Evolutionary conservation across 2,113 vertebrate genomes (phyloP), one percentile per base, ranked within the genome.

Genomic region (Callocephalon fimbriatum): DNA sequence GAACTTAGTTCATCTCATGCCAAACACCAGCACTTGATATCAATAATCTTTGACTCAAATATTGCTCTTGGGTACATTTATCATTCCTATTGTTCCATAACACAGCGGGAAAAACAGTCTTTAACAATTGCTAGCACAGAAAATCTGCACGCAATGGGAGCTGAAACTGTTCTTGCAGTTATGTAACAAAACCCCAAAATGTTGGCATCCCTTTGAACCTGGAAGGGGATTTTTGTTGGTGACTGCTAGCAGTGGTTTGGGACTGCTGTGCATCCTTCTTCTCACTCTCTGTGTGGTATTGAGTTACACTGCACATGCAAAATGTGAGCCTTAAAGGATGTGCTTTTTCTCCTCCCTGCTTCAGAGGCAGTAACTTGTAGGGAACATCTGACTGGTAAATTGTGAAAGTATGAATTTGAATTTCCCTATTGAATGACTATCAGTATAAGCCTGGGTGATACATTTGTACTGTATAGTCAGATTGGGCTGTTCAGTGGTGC

Each of bases 71-170:
- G 72, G 92, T 90, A 26, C 74, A 50, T 88, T 93, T 86, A 88
- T 91, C 72, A 11, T 93, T 94, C n/a, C 88, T n/a, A 95, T 92
- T 97, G 92, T 97, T 96, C 73, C 44, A 42, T 92, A 94, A 68
- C 90, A 56, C 76, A 88, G 92, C 2, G 0, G 90, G 97, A 74
- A 92, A 91, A 97, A 47, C 32, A 84, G 72, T 22, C 15, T 77
- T 80, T 78, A 92, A 88, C 94, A 92, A 88, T 94, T 88, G 71
- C 53, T 76, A 84, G 67, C 2, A 29, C 86, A 63, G 65, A 95
- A 96, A 91, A 95, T 95, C 21, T 68, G 50, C 32, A 13, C 58
- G 12, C 59, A 91, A 68, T 67, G 68, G 90, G 92, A 95, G 50
- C 79, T 88, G 79, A 84, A 94, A 54, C 38, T 27, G 50, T 90